Evolutionary conservation across 2,888 invertebrate species (phyloP).

Genomic region (Ormia ochracea): DNA sequence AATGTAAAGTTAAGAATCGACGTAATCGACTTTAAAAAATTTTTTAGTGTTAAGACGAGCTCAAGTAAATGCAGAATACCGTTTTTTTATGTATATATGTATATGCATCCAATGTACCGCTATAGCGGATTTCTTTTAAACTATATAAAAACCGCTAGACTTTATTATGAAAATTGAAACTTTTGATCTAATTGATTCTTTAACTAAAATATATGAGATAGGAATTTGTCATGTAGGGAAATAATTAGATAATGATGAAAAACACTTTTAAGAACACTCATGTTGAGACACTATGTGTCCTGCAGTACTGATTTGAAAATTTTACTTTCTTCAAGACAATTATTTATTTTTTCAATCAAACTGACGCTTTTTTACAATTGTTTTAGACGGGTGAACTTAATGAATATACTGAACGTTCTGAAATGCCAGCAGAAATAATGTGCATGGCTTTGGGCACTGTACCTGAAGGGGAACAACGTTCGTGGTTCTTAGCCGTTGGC

Average conservation of each 20-base stretch:
- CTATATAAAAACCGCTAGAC: too few species aligned
- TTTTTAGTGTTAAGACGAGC: too few species aligned
- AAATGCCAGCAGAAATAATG: conserved; percentile 97
- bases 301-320: conserved; percentile 75
- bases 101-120: too few species aligned
- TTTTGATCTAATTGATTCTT: too few species aligned
- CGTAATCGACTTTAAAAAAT: too few species aligned
- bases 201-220: too few species aligned
- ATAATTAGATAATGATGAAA: conserved; percentile 71
- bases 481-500: conserved; percentile 96
- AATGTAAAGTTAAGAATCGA: too few species aligned
- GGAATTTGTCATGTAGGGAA: too few species aligned
- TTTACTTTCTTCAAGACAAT: not conserved
- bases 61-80: too few species aligned
- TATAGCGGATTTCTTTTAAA: too few species aligned
- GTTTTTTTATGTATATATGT: too few species aligned
- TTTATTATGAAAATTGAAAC: too few species aligned
- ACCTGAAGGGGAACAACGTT: conserved; percentile 94
- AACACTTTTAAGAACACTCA: conserved; percentile 74
- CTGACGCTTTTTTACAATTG: not conserved
- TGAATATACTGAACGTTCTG: conserved; percentile 98
- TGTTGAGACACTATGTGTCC: conserved; percentile 77
- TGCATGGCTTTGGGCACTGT: conserved; percentile 99
- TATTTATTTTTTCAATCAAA: not conserved
- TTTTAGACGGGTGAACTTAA: conserved; percentile 96